phyloP scores from a whole-genome alignment of 2,113 vertebrate genomes.

The Strix aluco region DNA sequence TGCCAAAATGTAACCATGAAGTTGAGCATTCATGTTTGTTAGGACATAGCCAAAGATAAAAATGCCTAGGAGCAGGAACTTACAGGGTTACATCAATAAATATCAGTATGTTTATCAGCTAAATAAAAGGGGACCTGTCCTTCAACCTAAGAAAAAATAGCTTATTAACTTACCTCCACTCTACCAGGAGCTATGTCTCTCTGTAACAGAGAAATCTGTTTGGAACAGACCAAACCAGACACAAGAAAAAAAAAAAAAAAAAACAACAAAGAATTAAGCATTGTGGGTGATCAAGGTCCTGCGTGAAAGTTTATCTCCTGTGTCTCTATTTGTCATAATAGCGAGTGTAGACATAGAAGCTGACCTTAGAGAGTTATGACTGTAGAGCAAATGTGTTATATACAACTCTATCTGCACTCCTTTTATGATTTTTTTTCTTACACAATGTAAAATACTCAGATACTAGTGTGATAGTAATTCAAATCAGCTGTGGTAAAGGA shows the following conservation, averaged over 20 bases:
- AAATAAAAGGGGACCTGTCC: not conserved
- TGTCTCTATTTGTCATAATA: not conserved
- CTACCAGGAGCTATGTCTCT: not conserved
- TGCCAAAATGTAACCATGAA: not conserved
- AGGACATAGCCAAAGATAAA: not conserved
- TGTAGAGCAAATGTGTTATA: not conserved
- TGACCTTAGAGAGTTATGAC: not conserved
- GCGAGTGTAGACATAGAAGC: not conserved
- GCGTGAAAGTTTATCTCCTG: not conserved
- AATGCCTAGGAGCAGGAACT: not conserved
- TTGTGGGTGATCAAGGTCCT: not conserved
- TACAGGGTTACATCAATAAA: not conserved
- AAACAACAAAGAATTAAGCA: not conserved
- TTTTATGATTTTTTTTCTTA: not conserved
- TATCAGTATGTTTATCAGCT: not conserved
- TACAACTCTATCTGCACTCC: not conserved
- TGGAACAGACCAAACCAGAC: not conserved
- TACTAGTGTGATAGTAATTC: not conserved
- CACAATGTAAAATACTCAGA: not conserved
- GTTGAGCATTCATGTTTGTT: not conserved
- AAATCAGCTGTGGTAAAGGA: not conserved
- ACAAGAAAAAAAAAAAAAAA: not conserved
- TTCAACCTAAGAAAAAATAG: not conserved
- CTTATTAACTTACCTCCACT: not conserved
- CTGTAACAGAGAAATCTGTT: not conserved